These are phyloP conservation scores for Drosophila suzukii DNA, from an alignment of 1,140 invertebrate genomes.

Conservation along the genomic window DNA sequence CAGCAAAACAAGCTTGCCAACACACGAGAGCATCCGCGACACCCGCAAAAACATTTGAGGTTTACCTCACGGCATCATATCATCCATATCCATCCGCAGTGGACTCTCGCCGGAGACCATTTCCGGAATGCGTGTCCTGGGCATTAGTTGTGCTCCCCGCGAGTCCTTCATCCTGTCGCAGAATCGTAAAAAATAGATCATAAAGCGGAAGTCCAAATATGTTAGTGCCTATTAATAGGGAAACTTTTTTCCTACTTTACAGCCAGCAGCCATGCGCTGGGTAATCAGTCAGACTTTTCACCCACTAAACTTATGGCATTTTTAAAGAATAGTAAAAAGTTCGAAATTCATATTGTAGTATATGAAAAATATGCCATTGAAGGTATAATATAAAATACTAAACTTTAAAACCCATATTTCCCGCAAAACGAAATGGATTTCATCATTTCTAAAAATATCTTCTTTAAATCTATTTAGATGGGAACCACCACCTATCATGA, in stretches of 20 bases:
- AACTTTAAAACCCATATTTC: neutral
- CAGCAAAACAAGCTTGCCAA: slow-evolving; percentile 54
- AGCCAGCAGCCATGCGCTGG: slow-evolving; percentile 19
- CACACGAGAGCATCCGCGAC: slow-evolving; percentile 30
- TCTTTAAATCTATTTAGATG: neutral
- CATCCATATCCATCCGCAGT: slow-evolving; percentile 12
- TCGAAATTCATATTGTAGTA: neutral
- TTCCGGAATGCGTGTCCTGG: slow-evolving; percentile 53
- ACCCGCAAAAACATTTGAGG: slow-evolving; percentile 58
- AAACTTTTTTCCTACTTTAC: slow-evolving; percentile 39
- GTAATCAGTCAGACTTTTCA: slow-evolving; percentile 2
- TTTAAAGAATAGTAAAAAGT: slow-evolving; percentile 29
- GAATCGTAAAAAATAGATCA: slow-evolving; percentile 66
- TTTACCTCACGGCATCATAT: slow-evolving; percentile 55
- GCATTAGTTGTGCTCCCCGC: slow-evolving; percentile 47
- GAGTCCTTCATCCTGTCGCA: slow-evolving; percentile 15
- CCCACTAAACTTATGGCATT: slow-evolving; percentile 6
- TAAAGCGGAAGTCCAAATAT: slow-evolving; percentile 62
- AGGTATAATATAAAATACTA: neutral
- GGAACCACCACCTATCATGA: neutral
- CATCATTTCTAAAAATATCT: neutral
- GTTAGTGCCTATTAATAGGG: slow-evolving; percentile 39
- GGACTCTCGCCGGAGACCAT: slow-evolving; percentile 39
- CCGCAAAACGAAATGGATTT: neutral
- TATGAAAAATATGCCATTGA: neutral